Evolutionary conservation across 2,888 invertebrate species (phyloP).

Genomic region (Zele albiditarsus): DNA sequence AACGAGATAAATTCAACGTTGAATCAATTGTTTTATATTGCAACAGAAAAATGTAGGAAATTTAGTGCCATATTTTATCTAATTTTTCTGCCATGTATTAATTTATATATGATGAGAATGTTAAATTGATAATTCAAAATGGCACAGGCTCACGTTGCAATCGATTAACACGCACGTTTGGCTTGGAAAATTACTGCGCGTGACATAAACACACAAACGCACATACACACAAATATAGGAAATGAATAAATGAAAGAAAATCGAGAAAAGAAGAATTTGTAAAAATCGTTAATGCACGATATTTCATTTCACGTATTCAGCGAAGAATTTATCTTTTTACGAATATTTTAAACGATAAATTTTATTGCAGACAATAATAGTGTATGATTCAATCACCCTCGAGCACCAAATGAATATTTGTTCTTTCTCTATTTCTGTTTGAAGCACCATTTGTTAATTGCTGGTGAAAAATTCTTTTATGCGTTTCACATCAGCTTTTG

Average conservation of each 20-base stretch:
- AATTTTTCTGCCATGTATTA: background rate
- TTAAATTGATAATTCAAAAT: background rate
- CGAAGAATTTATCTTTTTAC: background rate
- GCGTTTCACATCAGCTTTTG: too few species aligned
- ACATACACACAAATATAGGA: background rate
- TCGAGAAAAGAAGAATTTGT: background rate
- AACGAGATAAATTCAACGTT: background rate
- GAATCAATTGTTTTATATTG: background rate
- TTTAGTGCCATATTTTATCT: background rate
- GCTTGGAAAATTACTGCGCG: background rate
- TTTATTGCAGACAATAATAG: too few species aligned
- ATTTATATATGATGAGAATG: background rate
- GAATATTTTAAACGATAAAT: background rate
- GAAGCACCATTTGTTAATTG: too few species aligned
- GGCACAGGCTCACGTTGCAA: background rate
- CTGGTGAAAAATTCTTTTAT: too few species aligned
- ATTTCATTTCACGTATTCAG: background rate
- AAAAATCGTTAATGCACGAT: background rate
- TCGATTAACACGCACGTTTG: background rate
- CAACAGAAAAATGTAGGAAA: background rate
- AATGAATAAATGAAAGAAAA: conserved; percentile 16
- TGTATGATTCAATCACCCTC: too few species aligned
- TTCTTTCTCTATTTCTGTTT: too few species aligned
- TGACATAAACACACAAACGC: background rate
- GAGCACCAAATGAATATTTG: too few species aligned